Conservation (phyloP, 2,113 vertebrate species). For the Mystacornis crossleyi region DNA sequence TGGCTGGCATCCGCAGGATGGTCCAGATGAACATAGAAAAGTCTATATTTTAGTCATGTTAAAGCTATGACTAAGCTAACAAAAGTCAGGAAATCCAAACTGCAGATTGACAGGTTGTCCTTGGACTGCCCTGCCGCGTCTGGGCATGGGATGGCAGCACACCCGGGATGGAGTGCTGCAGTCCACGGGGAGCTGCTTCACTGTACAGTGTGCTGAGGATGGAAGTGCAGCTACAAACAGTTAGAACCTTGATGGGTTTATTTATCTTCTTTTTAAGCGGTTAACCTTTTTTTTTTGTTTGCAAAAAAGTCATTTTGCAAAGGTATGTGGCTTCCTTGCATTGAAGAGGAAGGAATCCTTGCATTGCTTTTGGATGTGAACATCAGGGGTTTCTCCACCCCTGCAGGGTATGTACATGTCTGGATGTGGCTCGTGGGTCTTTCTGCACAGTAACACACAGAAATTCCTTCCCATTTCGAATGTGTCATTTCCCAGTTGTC, state of each 20-base stretch:
- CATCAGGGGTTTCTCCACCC: not conserved
- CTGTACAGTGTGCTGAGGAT: not conserved
- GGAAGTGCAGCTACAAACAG: not conserved
- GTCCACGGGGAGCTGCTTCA: fast-evolving
- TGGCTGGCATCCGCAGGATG: not conserved
- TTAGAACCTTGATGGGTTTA: not conserved
- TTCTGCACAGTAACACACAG: not conserved
- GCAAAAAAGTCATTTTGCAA: not conserved
- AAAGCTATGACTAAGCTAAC: conserved; percentile 50
- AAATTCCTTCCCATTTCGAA: not conserved
- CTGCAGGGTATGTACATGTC: fast-evolving
- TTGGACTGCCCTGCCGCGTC: not conserved
- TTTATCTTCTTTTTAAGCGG: not conserved
- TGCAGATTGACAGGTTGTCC: conserved; percentile 19
- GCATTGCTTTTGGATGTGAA: not conserved
- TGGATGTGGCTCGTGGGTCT: not conserved
- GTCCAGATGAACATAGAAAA: conserved; percentile 6
- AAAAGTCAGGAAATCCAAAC: conserved; percentile 46
- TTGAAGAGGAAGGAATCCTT: not conserved
- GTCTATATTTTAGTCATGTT: conserved; percentile 54
- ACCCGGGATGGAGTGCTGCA: fast-evolving
- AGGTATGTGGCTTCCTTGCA: fast-evolving
- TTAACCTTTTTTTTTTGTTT: not conserved
- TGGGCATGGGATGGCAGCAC: not conserved
- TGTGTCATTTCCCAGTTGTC: not conserved